Evolutionary conservation across 2,888 invertebrate species (phyloP).

Genomic region (Diarsia dahlii): DNA sequence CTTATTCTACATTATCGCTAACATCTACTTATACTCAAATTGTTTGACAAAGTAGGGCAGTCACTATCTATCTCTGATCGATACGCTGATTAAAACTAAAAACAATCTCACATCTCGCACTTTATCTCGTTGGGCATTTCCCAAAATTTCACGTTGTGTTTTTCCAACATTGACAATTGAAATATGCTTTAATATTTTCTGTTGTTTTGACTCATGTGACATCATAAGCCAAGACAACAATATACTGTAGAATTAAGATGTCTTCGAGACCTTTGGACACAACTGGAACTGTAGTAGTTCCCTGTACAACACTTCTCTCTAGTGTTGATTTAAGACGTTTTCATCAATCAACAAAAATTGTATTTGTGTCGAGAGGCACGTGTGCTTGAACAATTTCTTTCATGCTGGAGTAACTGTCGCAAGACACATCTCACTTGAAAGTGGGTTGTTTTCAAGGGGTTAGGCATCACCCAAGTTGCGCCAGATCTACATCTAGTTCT

Average conservation of each 20-base stretch:
- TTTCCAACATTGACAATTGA: conserved; percentile 22
- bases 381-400: neutral
- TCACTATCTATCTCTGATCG: conserved; percentile 29
- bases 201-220: too few relatives aligned
- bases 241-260: neutral
- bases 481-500: neutral
- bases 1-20: neutral
- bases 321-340: too few relatives aligned
- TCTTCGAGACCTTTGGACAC: neutral
- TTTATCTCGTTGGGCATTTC: conserved; percentile 39
- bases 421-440: neutral
- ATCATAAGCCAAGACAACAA: too few relatives aligned
- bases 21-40: neutral
- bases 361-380: neutral
- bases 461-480: neutral
- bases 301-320: neutral
- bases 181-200: neutral
- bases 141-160: conserved; percentile 18
- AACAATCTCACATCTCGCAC: neutral
- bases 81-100: conserved; percentile 28
- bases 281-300: neutral
- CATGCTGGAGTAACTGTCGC: neutral
- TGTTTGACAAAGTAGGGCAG: conserved; percentile 20
- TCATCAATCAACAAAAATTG: neutral
- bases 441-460: neutral